phyloP scores from a whole-genome alignment of 2,797 vertebrate genomes.

The Sebastiscus tertius region DNA sequence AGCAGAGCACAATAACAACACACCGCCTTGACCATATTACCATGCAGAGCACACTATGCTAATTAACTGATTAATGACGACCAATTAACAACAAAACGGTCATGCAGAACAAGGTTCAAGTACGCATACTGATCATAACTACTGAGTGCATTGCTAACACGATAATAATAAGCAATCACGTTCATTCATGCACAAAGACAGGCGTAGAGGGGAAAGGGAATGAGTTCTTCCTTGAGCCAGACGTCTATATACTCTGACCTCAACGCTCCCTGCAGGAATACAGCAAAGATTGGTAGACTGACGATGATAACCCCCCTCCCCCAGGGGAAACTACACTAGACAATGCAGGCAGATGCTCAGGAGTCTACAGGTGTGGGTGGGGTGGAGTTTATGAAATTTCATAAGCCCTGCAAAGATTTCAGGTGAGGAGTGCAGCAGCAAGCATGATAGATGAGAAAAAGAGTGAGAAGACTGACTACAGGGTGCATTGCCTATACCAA shows the following conservation, averaged over 20 bases:
- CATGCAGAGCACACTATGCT: neutral
- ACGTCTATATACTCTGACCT: neutral
- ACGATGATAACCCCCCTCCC: neutral
- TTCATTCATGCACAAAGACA: neutral
- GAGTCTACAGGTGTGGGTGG: neutral
- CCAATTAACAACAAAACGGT: conserved; percentile 7
- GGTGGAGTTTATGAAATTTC: neutral
- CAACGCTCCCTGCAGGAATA: neutral
- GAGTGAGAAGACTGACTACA: neutral
- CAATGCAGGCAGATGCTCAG: neutral
- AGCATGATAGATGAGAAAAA: neutral
- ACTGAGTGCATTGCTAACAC: neutral
- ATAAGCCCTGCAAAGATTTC: neutral
- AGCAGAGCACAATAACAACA: neutral
- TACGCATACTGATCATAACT: neutral
- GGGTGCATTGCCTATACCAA: neutral
- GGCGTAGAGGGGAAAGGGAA: neutral
- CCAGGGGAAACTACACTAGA: neutral
- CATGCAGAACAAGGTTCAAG: conserved; percentile 3
- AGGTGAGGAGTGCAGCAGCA: neutral
- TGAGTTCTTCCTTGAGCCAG: neutral
- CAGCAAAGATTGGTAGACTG: neutral
- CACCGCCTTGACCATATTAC: conserved; percentile 1
- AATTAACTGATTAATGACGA: conserved; percentile 20
- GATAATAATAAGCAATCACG: neutral